Conservation (phyloP, 2,113 vertebrate species). For the Vanacampus margaritifer region DNA sequence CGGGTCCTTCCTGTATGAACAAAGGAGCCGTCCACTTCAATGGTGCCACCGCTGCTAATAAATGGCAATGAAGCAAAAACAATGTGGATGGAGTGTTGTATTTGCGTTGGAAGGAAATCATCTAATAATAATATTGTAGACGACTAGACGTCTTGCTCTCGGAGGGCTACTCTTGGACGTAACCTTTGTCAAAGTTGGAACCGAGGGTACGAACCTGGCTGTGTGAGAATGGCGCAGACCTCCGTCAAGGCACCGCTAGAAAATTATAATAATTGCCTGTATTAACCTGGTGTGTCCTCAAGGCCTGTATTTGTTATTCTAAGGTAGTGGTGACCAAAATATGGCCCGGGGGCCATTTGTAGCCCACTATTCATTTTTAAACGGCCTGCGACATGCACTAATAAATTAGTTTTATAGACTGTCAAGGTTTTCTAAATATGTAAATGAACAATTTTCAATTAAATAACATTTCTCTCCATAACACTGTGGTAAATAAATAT, state of each 20-base stretch:
- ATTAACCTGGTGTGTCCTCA: no score
- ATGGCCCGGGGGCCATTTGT: no score
- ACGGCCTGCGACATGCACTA: no score
- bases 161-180: neutral
- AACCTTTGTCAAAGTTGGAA: neutral
- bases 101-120: conserved; percentile 13
- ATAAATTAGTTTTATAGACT: no score
- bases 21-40: conserved; percentile 39
- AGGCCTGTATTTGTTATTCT: no score
- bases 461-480: no score
- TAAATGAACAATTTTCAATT: no score
- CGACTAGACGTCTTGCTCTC: neutral
- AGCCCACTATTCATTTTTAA: no score
- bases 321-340: no score
- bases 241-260: neutral
- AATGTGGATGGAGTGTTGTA: conserved; percentile 15
- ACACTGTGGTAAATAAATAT: no score
- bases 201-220: neutral
- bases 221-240: neutral
- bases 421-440: no score
- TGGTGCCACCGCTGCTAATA: conserved; percentile 34
- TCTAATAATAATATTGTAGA: conserved; percentile 6
- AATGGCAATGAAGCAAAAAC: conserved; percentile 54
- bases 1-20: conserved; percentile 57
- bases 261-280: no score